A percentile compares a stretch with the other conserved stretches of the same genome.
phyloP scores from a whole-genome alignment of 2,797 vertebrate genomes.

The Enteromius unitaeniatus region DNA sequence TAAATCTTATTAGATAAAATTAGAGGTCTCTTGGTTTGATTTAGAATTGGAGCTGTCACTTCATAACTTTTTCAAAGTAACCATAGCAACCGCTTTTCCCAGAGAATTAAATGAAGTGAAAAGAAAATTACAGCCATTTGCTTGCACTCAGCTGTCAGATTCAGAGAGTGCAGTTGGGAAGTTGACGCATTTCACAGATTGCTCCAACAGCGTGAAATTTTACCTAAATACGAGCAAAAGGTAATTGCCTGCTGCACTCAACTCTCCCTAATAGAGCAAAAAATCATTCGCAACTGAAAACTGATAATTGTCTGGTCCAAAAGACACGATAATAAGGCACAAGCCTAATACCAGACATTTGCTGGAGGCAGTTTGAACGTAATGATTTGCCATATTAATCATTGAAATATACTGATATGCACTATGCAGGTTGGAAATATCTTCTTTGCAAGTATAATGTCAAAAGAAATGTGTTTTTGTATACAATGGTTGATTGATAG shows the following conservation, averaged over 20 bases:
- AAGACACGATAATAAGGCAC: not conserved
- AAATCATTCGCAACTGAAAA: not conserved
- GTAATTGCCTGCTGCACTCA: slow-evolving; percentile 8
- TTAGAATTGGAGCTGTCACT: not conserved
- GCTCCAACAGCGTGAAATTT: not conserved
- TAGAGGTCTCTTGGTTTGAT: slow-evolving; percentile 1
- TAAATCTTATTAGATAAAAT: slow-evolving; percentile 24
- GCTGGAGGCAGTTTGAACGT: not conserved
- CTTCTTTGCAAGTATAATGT: not conserved
- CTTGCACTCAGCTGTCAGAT: slow-evolving; percentile 14
- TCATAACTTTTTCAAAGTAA: not conserved
- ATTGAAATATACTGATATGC: not conserved
- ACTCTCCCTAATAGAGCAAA: not conserved
- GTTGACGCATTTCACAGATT: not conserved
- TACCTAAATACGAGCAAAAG: not conserved
- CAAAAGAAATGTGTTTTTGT: not conserved
- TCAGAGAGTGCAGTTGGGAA: slow-evolving; percentile 21
- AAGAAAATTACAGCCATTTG: slow-evolving; percentile 33
- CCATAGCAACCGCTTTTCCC: slow-evolving; percentile 7
- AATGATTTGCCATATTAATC: not conserved
- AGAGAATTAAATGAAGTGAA: not conserved
- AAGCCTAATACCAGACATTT: not conserved
- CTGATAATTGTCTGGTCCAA: not conserved
- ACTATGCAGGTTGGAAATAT: not conserved
- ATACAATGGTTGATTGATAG: not conserved